Evolutionary conservation across 1,140 invertebrate genomes (phyloP).

Genomic region (Drosophila melanogaster): Release_6_plus_ISO1_MT NC_004354.4:19044501-19045000

Average conservation of each 20-base stretch:
- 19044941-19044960: background rate
- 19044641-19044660: constrained; percentile 22
- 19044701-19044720: constrained; percentile 9
- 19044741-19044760: constrained; percentile 37
- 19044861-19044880: no score
- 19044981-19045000: constrained; percentile 26
- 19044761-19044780: constrained; percentile 48
- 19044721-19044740: constrained; percentile 11
- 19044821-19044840: no score
- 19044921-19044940: background rate
- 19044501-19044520: constrained; percentile 40
- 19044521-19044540: constrained; percentile 73
- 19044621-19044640: constrained; percentile 40
- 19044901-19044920: no score
- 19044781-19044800: constrained; percentile 17
- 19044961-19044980: constrained; percentile 17
- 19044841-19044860: no score
- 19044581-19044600: constrained; percentile 68
- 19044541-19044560: constrained; percentile 81
- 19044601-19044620: constrained; percentile 36
- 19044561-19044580: constrained; percentile 80
- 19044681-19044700: background rate
- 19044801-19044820: background rate
- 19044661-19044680: background rate
- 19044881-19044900: no score